Evolutionary conservation across 2,113 vertebrate genomes (phyloP).

Genomic region (Vimba vimba): DNA sequence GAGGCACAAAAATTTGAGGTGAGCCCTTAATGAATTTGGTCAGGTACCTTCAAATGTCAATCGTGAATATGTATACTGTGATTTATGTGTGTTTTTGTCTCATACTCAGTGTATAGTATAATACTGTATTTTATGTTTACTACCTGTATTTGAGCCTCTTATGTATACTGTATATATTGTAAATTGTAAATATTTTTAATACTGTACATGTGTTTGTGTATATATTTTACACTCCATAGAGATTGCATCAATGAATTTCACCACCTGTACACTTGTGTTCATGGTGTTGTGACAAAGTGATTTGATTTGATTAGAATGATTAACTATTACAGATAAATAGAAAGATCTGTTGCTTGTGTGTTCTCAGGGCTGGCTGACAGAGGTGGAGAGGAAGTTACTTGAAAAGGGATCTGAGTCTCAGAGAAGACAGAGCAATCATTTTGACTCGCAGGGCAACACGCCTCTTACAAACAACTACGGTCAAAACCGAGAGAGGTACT

Average conservation of each 20-base stretch:
- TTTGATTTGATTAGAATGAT: background rate
- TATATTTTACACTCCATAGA: background rate
- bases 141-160: too few species aligned
- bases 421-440: constrained; percentile 83
- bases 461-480: constrained; percentile 83
- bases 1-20: constrained; percentile 92
- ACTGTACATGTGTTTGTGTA: background rate
- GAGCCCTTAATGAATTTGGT: background rate
- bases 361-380: constrained; percentile 87
- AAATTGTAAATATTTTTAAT: too few species aligned
- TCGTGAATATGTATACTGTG: too few species aligned
- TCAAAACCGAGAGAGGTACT: constrained; percentile 88
- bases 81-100: too few species aligned
- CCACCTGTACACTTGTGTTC: background rate
- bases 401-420: constrained; percentile 61
- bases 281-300: background rate
- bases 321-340: background rate
- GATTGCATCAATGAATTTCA: background rate
- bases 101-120: too few species aligned
- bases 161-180: too few species aligned
- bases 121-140: too few species aligned
- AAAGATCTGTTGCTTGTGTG: background rate
- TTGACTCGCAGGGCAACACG: constrained; percentile 78
- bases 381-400: constrained; percentile 84
- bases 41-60: background rate